Conservation (phyloP, 1,140 invertebrate species). For the Drosophila sproati region DNA sequence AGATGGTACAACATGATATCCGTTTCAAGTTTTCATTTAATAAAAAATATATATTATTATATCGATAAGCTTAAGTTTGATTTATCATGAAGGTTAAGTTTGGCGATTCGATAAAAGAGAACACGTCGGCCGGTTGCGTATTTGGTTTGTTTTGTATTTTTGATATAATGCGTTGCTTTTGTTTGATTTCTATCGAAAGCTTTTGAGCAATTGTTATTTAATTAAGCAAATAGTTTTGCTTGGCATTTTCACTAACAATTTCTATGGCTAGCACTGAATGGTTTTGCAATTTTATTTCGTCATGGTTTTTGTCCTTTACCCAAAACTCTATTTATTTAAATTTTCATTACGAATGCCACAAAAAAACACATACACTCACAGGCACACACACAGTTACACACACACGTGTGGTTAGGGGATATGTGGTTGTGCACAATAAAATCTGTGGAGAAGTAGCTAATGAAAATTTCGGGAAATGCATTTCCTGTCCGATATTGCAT, state of each 20-base stretch:
- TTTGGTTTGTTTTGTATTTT: constrained; percentile 18
- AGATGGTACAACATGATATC: too few species aligned
- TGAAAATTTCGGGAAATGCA: not conserved
- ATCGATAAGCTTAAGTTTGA: too few species aligned
- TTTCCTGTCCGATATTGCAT: constrained; percentile 9
- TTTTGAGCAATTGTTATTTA: constrained; percentile 40
- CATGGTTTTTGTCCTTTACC: constrained; percentile 31
- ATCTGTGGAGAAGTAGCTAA: not conserved
- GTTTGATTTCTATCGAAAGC: constrained; percentile 10
- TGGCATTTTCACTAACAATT: constrained; percentile 46
- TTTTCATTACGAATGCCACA: constrained; percentile 37
- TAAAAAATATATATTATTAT: too few species aligned
- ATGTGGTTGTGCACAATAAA: not conserved
- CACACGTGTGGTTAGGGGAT: not conserved
- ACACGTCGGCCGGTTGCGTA: constrained; percentile 7
- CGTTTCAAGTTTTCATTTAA: too few species aligned
- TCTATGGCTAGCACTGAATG: constrained; percentile 19
- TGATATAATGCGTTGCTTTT: not conserved
- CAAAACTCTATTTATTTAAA: constrained; percentile 42
- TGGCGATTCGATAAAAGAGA: not conserved
- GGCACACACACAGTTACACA: not conserved
- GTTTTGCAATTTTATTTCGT: constrained; percentile 42
- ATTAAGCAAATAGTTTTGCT: constrained; percentile 50
- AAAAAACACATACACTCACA: not conserved
- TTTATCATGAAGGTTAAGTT: too few species aligned